Conservation (phyloP, 1,140 invertebrate species). For the Saccostrea glomerata region DNA sequence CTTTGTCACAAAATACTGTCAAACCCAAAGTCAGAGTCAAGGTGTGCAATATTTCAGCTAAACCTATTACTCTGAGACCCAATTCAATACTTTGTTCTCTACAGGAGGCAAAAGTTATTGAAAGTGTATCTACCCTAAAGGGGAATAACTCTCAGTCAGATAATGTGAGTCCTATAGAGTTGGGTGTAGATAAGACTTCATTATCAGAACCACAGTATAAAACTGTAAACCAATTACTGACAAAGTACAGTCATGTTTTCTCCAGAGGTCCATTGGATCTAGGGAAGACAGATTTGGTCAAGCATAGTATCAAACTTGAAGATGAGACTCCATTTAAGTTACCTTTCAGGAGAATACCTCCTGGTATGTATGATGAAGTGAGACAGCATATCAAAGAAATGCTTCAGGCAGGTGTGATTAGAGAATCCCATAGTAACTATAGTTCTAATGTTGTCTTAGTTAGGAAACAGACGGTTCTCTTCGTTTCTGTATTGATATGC, state of each 20-base stretch:
- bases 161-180: not conserved
- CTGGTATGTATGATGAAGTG: constrained; percentile 45
- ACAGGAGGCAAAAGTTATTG: constrained; percentile 16
- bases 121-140: not conserved
- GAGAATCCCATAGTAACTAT: constrained; percentile 9
- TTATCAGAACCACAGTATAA: not conserved
- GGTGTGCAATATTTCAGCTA: constrained; percentile 46
- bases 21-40: constrained; percentile 44
- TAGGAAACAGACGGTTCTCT: too few species aligned
- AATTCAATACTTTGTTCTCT: constrained; percentile 32
- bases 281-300: constrained; percentile 7
- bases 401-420: constrained; percentile 21
- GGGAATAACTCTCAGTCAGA: not conserved
- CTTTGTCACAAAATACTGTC: not conserved
- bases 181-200: not conserved
- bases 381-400: constrained; percentile 39
- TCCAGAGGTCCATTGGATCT: constrained; percentile 30
- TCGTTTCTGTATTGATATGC: constrained; percentile 16
- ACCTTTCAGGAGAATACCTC: constrained; percentile 41
- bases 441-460: constrained; percentile 43
- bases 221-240: not conserved
- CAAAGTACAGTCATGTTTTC: constrained; percentile 13
- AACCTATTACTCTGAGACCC: constrained; percentile 32
- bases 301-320: constrained; percentile 43
- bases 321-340: constrained; percentile 49